Conservation (phyloP, 2,888 invertebrate genomes). For the Sisyra nigra region DNA sequence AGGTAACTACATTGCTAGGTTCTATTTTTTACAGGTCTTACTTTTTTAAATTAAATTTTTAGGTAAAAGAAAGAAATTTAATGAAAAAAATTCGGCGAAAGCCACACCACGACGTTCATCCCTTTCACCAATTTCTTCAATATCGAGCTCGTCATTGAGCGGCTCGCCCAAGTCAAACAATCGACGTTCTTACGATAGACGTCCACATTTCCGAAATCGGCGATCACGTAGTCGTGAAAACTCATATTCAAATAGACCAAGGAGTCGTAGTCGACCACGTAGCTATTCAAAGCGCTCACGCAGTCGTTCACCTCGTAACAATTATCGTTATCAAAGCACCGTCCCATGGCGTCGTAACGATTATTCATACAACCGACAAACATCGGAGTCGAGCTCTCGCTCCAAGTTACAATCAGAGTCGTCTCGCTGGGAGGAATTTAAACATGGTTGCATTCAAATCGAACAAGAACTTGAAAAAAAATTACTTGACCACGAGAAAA, state of each 20-base stretch:
- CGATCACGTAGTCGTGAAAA: conserved; percentile 1
- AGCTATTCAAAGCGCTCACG: conserved; percentile 22
- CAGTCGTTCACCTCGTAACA: conserved; percentile 13
- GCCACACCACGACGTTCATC: neutral
- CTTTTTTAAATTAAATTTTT: too few species aligned
- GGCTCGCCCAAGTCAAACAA: conserved; percentile 5
- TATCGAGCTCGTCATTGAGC: conserved; percentile 19
- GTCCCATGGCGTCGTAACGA: conserved; percentile 2
- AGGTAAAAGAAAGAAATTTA: too few species aligned
- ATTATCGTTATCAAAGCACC: conserved; percentile 9
- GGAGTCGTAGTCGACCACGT: conserved; percentile 15
- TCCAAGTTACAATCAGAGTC: conserved; percentile 6
- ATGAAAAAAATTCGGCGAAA: too few species aligned
- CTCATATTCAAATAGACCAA: conserved; percentile 1
- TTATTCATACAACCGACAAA: neutral
- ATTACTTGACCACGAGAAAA: conserved; percentile 60
- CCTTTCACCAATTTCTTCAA: conserved; percentile 18
- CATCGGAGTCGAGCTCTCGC: conserved; percentile 4
- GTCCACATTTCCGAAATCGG: conserved; percentile 9
- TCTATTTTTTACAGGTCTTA: too few species aligned
- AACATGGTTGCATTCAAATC: conserved; percentile 29
- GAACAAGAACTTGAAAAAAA: conserved; percentile 44
- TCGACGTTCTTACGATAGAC: conserved; percentile 4
- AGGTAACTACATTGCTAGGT: conserved; percentile 2
- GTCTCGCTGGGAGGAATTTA: conserved; percentile 35